phyloP scores from a whole-genome alignment of 2,113 vertebrate genomes.

The Tychaedon coryphoeus region DNA sequence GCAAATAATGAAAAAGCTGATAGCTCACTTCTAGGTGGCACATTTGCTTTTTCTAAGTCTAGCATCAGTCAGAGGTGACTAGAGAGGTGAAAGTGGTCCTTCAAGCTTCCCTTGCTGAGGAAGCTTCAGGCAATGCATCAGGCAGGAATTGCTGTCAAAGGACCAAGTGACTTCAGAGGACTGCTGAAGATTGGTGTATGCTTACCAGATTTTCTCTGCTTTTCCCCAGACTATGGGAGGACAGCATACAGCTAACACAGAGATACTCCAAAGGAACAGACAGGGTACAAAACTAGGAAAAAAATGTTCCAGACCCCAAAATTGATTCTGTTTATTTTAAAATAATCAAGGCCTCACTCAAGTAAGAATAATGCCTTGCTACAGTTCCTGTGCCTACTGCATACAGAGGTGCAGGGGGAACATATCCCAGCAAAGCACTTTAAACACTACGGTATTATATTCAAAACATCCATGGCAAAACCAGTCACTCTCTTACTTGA shows the following conservation, averaged over 20 bases:
- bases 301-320: not conserved
- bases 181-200: not conserved
- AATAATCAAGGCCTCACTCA: not conserved
- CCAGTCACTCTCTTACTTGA: conserved; percentile 76
- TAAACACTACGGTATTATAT: not conserved
- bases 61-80: not conserved
- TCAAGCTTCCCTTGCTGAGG: not conserved
- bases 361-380: fast-evolving
- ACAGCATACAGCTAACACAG: not conserved
- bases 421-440: not conserved
- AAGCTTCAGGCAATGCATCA: not conserved
- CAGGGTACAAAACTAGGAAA: not conserved
- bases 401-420: not conserved
- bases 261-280: not conserved
- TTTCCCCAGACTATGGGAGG: not conserved
- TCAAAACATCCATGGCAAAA: not conserved
- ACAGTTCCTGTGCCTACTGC: not conserved
- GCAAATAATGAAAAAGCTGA: not conserved
- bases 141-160: not conserved
- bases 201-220: not conserved
- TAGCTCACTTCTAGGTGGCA: not conserved
- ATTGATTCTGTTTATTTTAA: not conserved
- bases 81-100: not conserved
- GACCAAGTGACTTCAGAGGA: not conserved
- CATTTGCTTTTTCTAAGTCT: not conserved